Conservation (phyloP, 2,888 invertebrate genomes). For the Catocala sponsa region DNA sequence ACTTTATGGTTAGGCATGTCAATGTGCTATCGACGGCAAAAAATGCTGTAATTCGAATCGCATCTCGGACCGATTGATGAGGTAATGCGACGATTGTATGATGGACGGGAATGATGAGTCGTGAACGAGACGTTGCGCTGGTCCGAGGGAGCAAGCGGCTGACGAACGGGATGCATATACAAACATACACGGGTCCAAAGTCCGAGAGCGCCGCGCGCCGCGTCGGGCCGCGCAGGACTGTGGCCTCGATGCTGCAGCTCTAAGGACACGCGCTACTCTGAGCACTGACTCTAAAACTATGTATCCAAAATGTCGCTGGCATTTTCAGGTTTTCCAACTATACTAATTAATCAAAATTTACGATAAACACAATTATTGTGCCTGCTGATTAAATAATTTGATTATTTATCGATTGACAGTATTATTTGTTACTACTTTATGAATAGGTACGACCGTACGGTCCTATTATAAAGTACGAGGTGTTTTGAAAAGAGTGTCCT, state of each 20-base stretch:
- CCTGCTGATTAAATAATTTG: no score
- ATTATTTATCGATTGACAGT: no score
- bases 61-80: constrained; percentile 69
- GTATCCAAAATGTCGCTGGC: neutral
- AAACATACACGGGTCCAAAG: constrained; percentile 80
- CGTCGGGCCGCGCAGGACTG: constrained; percentile 66
- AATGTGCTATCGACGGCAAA: constrained; percentile 57
- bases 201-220: constrained; percentile 64
- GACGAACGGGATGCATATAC: constrained; percentile 73
- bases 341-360: no score
- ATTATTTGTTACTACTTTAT: no score
- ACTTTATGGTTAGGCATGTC: constrained; percentile 40
- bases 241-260: constrained; percentile 64
- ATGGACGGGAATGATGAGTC: constrained; percentile 55
- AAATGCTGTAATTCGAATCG: constrained; percentile 68
- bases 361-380: no score
- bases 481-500: constrained; percentile 46
- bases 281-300: constrained; percentile 26
- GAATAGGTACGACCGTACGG: no score
- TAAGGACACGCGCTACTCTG: constrained; percentile 37
- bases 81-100: constrained; percentile 71
- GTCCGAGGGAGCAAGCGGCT: constrained; percentile 50
- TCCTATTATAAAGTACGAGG: constrained; percentile 4
- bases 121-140: constrained; percentile 54
- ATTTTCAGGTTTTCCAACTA: no score